Base-by-base conservation (phyloP, 2,797 vertebrate genomes). In the Coendou prehensilis region DNA sequence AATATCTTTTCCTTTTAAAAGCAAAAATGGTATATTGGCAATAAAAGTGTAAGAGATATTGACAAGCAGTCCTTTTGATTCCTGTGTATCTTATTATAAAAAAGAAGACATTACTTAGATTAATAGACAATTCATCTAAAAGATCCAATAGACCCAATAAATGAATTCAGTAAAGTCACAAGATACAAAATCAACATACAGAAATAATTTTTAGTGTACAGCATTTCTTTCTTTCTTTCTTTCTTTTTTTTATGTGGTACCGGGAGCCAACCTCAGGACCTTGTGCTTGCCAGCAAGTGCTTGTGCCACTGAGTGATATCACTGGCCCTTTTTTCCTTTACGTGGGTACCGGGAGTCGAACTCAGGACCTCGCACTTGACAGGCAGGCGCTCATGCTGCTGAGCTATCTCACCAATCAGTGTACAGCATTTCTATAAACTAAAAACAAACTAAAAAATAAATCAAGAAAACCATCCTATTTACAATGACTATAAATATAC, bases 21-120 rank as follows among this genome's bases (percentile, higher is more conserved):
- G 28, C 3, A 90, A 94, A 93, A 93, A 78, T 41, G 37, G 2
- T 57, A 84, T 79, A 85, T 92, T 81, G 71, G 45, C n/a, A 96
- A 80, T 71, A 96, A 56, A 94, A 75, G 84, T 50, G 15, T 56
- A 92, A 20, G 61, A 80, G 20, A 82, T 64, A 50, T 26, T 87
- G 50, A 95, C 52, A 83, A 87, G 47, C 33, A 22, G 69, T 6
- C 23, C 73, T 50, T 96, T 26, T 76, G 54, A 85, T 71, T 79
- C 4, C 14, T 28, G 2, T 30, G 7, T 64, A 80, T 69, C 28
- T 95, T 75, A 57, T 78, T 96, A 41, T 15, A 85, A 3, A 83
- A 91, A 88, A 52, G 18, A 96, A 97, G 33, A 45, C 59, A 90
- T 7, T 94, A 47, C 15, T 89, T 94, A 87, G 89, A 81, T 78